Base-by-base conservation (phyloP, 2,888 invertebrate species). In the Luffia ferchaultella region DNA sequence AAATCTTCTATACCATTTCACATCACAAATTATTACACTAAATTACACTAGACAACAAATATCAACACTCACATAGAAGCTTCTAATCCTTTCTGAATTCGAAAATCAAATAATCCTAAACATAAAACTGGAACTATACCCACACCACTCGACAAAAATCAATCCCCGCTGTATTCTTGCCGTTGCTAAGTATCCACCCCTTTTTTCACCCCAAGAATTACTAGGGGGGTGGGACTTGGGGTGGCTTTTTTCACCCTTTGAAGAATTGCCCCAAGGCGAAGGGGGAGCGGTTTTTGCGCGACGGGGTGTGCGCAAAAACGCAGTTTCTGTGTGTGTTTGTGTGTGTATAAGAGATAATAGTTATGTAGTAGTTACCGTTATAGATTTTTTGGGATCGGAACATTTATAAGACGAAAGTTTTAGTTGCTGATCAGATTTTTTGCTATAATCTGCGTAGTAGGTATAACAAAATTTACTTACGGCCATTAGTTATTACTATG, bases 161-260 rank as follows among this genome's bases (percentile, higher is more conserved):
- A 70, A 70, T 74, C 67, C 62, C 64, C 62, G 67, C 49, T n/a
- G 20, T 65, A 69, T 65, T 64, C 64, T 72, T 68, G 70, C 70
- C 65, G 76, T 76, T 77, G 75, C 76, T 75, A 76, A 78, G 80
- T 78, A 74, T 70, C 79, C 78, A 69, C 80, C 82, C 82, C 76
- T 76, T 82, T 82, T 82, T 80, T 77, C 76, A 70, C 80, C 79
- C 77, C 61, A 80, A 82, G 82, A 83, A 78, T 76, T 70, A 71
- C 74, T 73, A 80, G 80, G 82, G 80, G 77, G 79, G 76, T 72
- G 50, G 57, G 58, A 57, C 55, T 60, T 52, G 50, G 53, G 58
- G 58, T 67, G 68, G 73, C 72, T 82, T 82, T 82, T 82, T 82
- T 78, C 79, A 73, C 82, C 82, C 80, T 79, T 80, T 79, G 80